These are phyloP conservation scores for rat (Rattus norvegicus) DNA, from an alignment of 2,113 vertebrate genomes.

Conservation along the genomic window GRCr8 NC_086033.1:82826001-82826500, in stretches of 20 bases:
- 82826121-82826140: background rate
- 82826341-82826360: no score
- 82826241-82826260: background rate
- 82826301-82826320: background rate
- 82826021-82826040: no score
- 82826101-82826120: background rate
- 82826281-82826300: background rate
- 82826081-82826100: background rate
- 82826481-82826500: background rate
- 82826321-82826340: background rate
- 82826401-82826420: background rate
- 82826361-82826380: background rate
- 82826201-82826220: background rate
- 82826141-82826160: slow-evolving; percentile 11
- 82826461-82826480: background rate
- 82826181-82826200: slow-evolving; percentile 17
- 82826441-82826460: slow-evolving; percentile 32
- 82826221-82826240: background rate
- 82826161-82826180: background rate
- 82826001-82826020: no score
- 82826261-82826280: background rate
- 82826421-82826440: background rate
- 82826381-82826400: background rate
- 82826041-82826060: background rate
- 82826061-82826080: background rate